Evolutionary conservation across 2,113 vertebrate species (phyloP).

Genomic region (Ancistrus triradiatus): DNA sequence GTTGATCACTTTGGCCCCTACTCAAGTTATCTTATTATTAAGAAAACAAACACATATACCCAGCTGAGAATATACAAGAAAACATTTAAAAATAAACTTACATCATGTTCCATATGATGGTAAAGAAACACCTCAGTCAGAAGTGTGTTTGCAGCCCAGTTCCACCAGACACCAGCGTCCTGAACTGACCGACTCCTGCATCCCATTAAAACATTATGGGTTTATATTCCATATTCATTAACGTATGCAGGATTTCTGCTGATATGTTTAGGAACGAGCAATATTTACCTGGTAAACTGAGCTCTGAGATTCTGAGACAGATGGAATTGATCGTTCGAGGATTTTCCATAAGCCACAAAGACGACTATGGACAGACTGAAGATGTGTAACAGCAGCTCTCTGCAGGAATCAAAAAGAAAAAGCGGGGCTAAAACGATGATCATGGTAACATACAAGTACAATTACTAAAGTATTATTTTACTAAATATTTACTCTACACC

Average conservation of each 20-base stretch:
- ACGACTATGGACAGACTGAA: conserved; percentile 60
- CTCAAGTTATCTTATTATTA: no score
- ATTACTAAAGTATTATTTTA: no score
- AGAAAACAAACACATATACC: no score
- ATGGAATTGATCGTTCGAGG: conserved; percentile 47
- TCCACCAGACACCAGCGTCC: conserved; percentile 66
- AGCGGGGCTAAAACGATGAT: no score
- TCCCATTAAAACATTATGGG: not conserved
- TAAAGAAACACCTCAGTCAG: conserved; percentile 43
- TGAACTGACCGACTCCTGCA: conserved; percentile 53
- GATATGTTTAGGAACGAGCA: not conserved
- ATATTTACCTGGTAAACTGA: conserved; percentile 64
- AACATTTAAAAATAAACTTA: no score
- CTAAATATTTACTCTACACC: no score
- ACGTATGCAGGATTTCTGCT: not conserved
- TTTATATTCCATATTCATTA: not conserved
- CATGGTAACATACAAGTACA: no score
- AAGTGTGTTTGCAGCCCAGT: conserved; percentile 59
- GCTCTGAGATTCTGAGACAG: conserved; percentile 63
- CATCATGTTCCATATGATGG: conserved; percentile 1
- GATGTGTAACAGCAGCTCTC: conserved; percentile 54
- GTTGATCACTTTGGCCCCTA: no score
- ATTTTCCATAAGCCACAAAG: conserved; percentile 54
- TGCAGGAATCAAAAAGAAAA: conserved; percentile 43
- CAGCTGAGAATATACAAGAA: no score